Evolutionary conservation across 2,113 vertebrate genomes (phyloP).

Genomic region (Gymnorhina tibicen): DNA sequence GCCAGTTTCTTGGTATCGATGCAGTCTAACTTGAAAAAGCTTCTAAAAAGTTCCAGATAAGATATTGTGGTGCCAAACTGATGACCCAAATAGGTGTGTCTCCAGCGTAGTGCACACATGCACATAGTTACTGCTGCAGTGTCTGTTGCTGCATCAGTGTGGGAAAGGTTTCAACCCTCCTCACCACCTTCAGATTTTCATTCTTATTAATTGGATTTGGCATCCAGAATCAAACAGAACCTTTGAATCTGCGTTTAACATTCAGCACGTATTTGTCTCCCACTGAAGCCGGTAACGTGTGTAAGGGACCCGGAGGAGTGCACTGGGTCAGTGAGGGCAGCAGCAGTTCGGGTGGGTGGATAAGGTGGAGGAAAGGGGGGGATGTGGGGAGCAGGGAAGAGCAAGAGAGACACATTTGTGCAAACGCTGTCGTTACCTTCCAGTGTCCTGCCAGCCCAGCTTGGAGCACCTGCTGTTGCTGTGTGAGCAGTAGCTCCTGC

Average conservation of each 20-base stretch:
- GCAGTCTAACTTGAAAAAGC: constrained; percentile 20
- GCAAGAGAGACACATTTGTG: background rate
- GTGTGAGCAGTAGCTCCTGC: background rate
- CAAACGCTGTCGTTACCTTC: background rate
- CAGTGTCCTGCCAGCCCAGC: background rate
- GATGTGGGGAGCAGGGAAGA: background rate
- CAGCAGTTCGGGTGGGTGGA: background rate
- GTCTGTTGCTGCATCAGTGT: background rate
- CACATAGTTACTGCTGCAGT: background rate
- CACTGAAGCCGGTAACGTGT: background rate
- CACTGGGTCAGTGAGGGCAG: background rate
- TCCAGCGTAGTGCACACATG: background rate
- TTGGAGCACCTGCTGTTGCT: background rate
- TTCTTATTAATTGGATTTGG: background rate
- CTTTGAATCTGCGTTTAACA: background rate
- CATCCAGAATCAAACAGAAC: background rate
- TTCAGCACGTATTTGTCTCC: background rate
- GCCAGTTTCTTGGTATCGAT: constrained; percentile 3
- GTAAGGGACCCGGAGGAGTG: background rate
- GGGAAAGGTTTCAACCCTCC: background rate
- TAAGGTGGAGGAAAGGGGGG: background rate
- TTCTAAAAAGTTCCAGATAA: background rate
- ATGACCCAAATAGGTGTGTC: background rate
- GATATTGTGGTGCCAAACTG: background rate
- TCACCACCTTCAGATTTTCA: background rate